Evolutionary conservation across 2,888 invertebrate genomes (phyloP).

Genomic region (Aleiodes leptofemur): DNA sequence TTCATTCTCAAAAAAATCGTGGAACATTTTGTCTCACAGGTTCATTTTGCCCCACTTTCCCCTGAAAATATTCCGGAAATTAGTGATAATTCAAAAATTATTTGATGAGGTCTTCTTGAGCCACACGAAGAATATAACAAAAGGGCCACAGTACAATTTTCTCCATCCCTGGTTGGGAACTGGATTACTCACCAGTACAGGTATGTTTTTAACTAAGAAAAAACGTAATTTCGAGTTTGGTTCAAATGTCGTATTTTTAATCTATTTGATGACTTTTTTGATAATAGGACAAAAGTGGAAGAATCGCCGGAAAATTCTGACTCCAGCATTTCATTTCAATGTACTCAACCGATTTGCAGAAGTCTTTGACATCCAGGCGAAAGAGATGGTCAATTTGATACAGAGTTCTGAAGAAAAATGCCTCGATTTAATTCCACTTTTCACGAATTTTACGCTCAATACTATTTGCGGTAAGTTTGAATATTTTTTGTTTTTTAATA

Average conservation of each 20-base stretch:
- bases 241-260: too few species aligned
- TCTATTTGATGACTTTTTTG: too few species aligned
- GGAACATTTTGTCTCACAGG: too few species aligned
- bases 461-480: constrained; percentile 74
- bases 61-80: too few species aligned
- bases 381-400: constrained; percentile 50
- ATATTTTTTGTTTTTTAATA: too few species aligned
- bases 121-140: constrained; percentile 68
- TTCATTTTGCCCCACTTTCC: too few species aligned
- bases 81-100: too few species aligned
- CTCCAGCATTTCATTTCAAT: constrained; percentile 81
- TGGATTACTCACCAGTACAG: constrained; percentile 74
- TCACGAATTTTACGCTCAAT: constrained; percentile 79
- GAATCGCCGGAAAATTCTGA: too few species aligned
- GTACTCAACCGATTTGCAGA: constrained; percentile 75
- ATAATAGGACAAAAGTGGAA: constrained; percentile 77
- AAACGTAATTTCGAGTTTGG: too few species aligned
- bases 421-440: constrained; percentile 69
- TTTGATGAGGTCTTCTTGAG: constrained; percentile 66
- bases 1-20: too few species aligned
- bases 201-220: too few species aligned
- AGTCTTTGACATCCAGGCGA: constrained; percentile 66
- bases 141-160: constrained; percentile 70
- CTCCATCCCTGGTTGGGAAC: constrained; percentile 74
- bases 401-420: constrained; percentile 65